Evolutionary conservation across 2,888 invertebrate species (phyloP), one percentile per base, ranked within the genome.

Genomic region (Diplazon laetatorius): DNA sequence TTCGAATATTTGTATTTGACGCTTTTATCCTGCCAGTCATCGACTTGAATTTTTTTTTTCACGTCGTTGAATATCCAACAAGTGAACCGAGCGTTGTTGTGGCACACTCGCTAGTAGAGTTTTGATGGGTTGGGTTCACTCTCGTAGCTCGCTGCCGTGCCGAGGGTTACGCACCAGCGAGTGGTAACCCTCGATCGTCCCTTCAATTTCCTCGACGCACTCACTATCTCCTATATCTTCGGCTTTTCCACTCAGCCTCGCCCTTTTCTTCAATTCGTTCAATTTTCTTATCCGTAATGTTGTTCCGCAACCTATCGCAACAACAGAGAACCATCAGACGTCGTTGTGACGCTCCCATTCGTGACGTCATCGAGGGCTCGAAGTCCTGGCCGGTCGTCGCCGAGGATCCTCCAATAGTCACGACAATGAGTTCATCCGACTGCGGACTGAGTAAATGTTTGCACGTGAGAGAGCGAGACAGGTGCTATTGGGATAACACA

Each of bases 21-120:
- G 50, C 65, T 42, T 65, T 65, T 65, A 50, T 20, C 39, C 50
- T 35, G 39, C 25, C 63, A 65, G 63, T 65, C 48, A 65, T 50
- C 63, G 20, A 18, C 65, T 65, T 52, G 14, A 52, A 50, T 50
- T 65, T 65, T 65, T 65, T 50, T 65, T 65, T 65, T 65, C 50
- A 37, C 37, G 50, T 65, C 50, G 65, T 50, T 65, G 65, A 65
- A 65, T 65, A 65, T 65, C 65, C 65, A 50, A 65, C 50, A 50
- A 65, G 65, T 52, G 25, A 14, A 6, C n/a, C n/a, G 52, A 8
- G 20, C 20, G 20, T 4, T 20, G 48, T 16, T 8, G 42, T 42
- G 42, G n/a, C 4, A 12, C 37, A 1, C 10, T 2, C 12, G 37
- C 12, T 39, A 18, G 4, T 18, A 4, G 37, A 20, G 18, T 18